phyloP scores from a whole-genome alignment of 2,797 vertebrate species.

The Cryptoprocta ferox region DNA sequence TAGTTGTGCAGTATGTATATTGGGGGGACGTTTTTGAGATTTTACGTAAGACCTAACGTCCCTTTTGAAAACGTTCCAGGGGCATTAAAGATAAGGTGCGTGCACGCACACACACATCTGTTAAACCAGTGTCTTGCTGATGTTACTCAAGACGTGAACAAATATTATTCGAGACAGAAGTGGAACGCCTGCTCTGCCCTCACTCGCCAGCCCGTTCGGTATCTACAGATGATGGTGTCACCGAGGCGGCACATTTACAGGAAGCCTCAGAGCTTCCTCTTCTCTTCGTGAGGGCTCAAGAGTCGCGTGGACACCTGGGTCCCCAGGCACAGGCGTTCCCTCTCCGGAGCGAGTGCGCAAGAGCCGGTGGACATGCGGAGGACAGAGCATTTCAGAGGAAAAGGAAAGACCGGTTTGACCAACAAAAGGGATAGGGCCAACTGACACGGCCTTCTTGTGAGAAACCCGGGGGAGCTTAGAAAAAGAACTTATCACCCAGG shows the following conservation, averaged over 20 bases:
- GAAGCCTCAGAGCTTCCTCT: not conserved
- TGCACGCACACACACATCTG: not conserved
- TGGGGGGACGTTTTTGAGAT: not conserved
- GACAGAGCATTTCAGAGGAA: not conserved
- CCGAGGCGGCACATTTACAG: not conserved
- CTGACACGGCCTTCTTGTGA: not conserved
- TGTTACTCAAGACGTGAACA: not conserved
- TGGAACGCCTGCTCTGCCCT: not conserved
- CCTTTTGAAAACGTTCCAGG: not conserved
- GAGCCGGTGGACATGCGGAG: not conserved
- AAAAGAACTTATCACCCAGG: not conserved
- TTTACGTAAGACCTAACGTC: not conserved
- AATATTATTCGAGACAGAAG: not conserved
- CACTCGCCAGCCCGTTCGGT: not conserved
- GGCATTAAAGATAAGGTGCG: not conserved
- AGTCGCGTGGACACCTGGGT: not conserved
- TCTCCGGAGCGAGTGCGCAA: not conserved
- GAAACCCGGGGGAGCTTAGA: not conserved
- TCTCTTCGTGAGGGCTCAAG: not conserved
- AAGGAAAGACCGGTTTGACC: not conserved
- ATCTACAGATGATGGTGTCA: not conserved
- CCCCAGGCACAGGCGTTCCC: not conserved
- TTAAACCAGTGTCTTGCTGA: not conserved
- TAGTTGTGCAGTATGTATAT: not conserved
- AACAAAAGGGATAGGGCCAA: not conserved